Base-by-base conservation (phyloP, 2,888 invertebrate genomes). In the Drosophila borborema region DNA sequence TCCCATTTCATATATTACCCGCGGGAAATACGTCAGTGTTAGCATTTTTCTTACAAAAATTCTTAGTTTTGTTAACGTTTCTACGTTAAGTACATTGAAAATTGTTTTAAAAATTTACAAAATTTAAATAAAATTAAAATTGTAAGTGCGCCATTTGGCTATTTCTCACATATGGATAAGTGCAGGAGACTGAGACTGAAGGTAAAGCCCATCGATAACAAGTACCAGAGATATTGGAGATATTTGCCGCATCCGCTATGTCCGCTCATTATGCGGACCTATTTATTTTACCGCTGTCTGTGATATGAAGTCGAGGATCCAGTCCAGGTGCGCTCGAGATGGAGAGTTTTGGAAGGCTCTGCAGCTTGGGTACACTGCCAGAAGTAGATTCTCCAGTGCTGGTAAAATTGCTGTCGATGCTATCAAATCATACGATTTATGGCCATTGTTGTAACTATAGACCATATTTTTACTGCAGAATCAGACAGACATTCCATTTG, bases 281-380 rank as follows among this genome's bases (percentile, higher is more conserved):
- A 49, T 49, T 34, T 49, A 2, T 49, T 49, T n/a, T n/a, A 34
- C 18, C 49, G 18, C 2, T 49, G 31, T n/a, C 31, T 49, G 16
- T 49, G 49, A 48, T 4, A 16, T 7, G 28, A 16, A 6, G 28
- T 16, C 9, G 16, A 16, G 8, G 16, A 14, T 8, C 23, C 20
- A 20, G 3, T 46, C 10, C 36, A 36, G 6, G 8, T 46, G 2
- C 7, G 14, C 2, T 31, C 8, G 38, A 31, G 28, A 36, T 46
- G 46, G 59, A 58, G 38, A 31, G 46, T 31, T 40, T 60, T 31
- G 1, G 31, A 1, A 60, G 40, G 12, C 31, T 64, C 2, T 48
- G 48, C 12, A 20, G 64, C 61, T 18, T 2, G 40, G 1, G 16
- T 48, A 12, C 4, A 46, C 1, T 38, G 60, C 0, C 38, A 59